Percentiles rank a stretch among this genome's conserved stretches.
Conservation (phyloP, 2,113 vertebrate species). For the Bos javanicus region DNA sequence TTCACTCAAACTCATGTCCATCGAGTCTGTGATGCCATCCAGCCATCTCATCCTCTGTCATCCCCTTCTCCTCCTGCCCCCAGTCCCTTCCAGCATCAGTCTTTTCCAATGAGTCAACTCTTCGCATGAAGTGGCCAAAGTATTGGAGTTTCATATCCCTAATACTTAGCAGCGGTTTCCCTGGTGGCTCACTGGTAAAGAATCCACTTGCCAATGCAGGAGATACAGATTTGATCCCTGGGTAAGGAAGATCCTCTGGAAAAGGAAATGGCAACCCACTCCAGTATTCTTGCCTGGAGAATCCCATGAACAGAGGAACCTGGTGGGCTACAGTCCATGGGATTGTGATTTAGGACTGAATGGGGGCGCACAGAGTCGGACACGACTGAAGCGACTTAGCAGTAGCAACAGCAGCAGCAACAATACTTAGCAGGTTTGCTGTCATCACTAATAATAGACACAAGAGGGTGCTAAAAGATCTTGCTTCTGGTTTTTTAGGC, state of each 20-base stretch:
- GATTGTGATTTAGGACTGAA: neutral
- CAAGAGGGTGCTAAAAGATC: constrained; percentile 29
- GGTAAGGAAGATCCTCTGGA: neutral
- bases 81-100: no score
- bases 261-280: neutral
- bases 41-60: no score
- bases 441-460: neutral
- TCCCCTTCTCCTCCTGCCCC: no score
- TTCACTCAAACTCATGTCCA: no score
- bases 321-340: neutral
- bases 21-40: no score
- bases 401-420: no score
- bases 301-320: neutral
- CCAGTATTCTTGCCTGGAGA: neutral
- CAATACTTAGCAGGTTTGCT: neutral
- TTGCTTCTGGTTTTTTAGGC: neutral
- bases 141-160: no score
- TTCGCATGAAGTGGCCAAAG: no score
- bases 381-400: no score
- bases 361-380: no score
- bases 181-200: neutral
- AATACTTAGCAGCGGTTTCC: neutral
- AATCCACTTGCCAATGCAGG: neutral
- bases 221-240: neutral
- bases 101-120: no score